Base-by-base conservation (phyloP, 1,140 invertebrate species). In the Lasioglossum baleicum region DNA sequence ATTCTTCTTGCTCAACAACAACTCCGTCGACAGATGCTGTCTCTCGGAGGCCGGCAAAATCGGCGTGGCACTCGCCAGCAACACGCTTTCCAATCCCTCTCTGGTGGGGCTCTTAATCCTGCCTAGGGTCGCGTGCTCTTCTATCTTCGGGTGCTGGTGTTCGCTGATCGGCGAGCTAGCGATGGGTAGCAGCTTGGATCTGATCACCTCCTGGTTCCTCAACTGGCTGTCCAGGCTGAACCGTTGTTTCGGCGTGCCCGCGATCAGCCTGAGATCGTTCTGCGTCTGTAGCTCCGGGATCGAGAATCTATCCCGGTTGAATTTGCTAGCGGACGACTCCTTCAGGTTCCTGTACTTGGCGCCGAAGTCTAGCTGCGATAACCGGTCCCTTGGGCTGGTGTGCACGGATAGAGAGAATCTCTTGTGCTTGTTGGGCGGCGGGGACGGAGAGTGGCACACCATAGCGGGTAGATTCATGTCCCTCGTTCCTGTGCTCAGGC, bases 261-360 rank as follows among this genome's bases (percentile, higher is more conserved):
- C 91, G 5, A 92, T 92, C 31, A 91, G 61, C 48, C 83, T 86
- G 15, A 92, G 71, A 65, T 92, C 92, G 75, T 92, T 92, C 42
- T 92, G 88, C 8, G 91, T 92, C 53, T 92, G 91, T 0, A 92
- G 58, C 53, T 92, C 92, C 0, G 92, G 92, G 51, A 92, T 92
- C 0, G 92, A 92, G 61, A 90, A 92, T 40, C 92, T 75, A 17
- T 92, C 92, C 0, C 92, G 86, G 71, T 91, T 92, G 64, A 91
- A 91, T 63, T 92, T 91, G 0, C 75, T 84, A n/a, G 73, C 61
- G 1, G 83, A 48, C 0, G 73, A 80, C 8, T 83, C 84, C 5
- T 83, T 82, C 42, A 86, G 64, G 4, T 73, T 80, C 17, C 84
- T 77, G 61, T 89, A 91, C 70, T 88, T 89, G 8, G 87, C 83